Evolutionary conservation across 2,797 vertebrate species (phyloP).

Genomic region (Nannoperca australis): DNA sequence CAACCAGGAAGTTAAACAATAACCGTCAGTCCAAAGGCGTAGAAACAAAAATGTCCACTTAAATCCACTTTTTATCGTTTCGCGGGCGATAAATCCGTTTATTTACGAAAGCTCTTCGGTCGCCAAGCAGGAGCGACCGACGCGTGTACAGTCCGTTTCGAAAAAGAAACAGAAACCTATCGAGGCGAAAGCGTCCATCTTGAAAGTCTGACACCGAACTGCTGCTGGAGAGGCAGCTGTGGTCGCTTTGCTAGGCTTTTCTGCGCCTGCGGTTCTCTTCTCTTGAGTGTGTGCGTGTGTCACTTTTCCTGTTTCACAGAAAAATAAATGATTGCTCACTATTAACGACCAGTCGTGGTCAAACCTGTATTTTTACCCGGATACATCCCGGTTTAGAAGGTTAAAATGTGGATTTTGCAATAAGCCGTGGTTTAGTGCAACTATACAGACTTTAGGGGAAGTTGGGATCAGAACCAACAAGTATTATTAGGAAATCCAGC

Average conservation of each 20-base stretch:
- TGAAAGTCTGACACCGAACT: slow-evolving; percentile 66
- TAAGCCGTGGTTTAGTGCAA: not conserved
- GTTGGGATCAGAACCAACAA: not conserved
- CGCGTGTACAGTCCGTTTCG: not conserved
- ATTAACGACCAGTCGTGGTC: fast-evolving
- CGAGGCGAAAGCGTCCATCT: slow-evolving; percentile 76
- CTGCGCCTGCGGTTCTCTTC: slow-evolving; percentile 17
- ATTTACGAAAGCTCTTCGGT: fast-evolving
- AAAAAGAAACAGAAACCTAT: slow-evolving; percentile 86
- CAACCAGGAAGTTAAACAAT: slow-evolving; percentile 80
- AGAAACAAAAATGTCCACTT: not conserved
- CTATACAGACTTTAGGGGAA: not conserved
- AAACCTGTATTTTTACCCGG: not conserved
- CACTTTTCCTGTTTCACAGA: not conserved
- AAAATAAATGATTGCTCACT: slow-evolving; percentile 11
- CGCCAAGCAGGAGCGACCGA: fast-evolving
- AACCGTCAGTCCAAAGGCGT: slow-evolving; percentile 10
- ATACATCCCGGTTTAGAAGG: fast-evolving
- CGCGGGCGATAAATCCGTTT: fast-evolving
- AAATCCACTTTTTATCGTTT: not conserved
- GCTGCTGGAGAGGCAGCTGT: slow-evolving; percentile 1
- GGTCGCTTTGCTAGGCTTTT: not conserved
- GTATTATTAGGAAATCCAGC: not conserved
- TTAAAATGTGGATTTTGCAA: not conserved
- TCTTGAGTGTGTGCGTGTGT: not conserved